Evolutionary conservation across 1,140 invertebrate species (phyloP), one percentile per base, ranked within the genome.

Genomic region (Copidosoma floridanum): DNA sequence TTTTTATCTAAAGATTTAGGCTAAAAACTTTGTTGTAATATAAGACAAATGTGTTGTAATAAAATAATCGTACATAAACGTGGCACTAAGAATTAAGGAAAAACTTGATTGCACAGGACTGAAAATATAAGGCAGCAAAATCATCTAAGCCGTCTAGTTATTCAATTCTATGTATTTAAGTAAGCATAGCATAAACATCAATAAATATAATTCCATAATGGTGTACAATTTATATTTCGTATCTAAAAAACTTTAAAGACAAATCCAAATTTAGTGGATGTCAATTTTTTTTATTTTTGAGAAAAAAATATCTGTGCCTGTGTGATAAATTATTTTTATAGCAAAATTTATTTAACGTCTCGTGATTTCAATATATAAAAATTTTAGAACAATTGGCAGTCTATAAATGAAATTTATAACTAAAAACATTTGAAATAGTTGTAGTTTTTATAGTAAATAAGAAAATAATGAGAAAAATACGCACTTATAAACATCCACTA

Each of bases 181-280:
- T 61, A 55, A 55, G 43, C 38, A 54, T 54, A 40, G 21, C 11
- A 47, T 53, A 44, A 53, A 16, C 44, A 55, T 55, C 16, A 5
- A 5, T 60, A 53, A 60, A 54, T 54, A 50, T 41, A 50, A 61
- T 61, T 61, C 58, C 52, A 40, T 50, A 41, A 40, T 41, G 38
- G 18, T 60, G 52, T 61, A 61, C 52, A 55, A 61, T n/a, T n/a
- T 14, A 55, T 41, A 55, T 48, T 54, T 60, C 43, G 44, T 54
- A 46, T 37, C 40, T 46, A n/a, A n/a, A 35, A 53, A 52, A 52
- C 10, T 46, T 27, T 48, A 54, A 54, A 54, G 32, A 61, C 44
- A 54, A 21, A 11, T 23, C n/a, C 26, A 26, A 26, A 32, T 32
- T 32, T 32, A 12, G 29, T 8, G 12, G 6, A 8, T 32, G 12